Evolutionary conservation across 2,797 vertebrate species (phyloP), one percentile per base, ranked within the genome.

Genomic region (Setipinna tenuifilis): DNA sequence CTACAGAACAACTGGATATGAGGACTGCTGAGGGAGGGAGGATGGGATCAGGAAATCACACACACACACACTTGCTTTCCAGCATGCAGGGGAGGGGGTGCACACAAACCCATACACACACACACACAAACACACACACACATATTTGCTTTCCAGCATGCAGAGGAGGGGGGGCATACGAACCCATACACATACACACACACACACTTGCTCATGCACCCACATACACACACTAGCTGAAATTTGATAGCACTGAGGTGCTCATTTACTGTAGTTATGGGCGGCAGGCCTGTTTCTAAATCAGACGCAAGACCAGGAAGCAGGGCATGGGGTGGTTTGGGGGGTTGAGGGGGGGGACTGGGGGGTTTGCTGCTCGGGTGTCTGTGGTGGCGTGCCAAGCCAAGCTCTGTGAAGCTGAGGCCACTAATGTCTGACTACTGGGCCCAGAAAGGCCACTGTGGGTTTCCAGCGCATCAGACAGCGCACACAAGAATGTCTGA

Each of bases 51-150:
- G 23, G 19, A 88, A 82, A 81, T 80, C 59, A 86, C 82, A 92
- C 83, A 89, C 90, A 92, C 75, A 88, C 92, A 94, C 71, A 75
- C 28, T 35, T 6, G 25, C 62, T 71, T 92, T 90, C 92, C 92
- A 68, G 54, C 35, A 83, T 83, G 83, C 82, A 91, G 82, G 85
- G 85, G 89, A 87, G 50, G 50, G 50, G 50, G 25, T 4, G 28
- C 2, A 14, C 65, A 68, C 62, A 68, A 6, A 31, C 62, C 6
- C 62, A 28, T n/a, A 68, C 23, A 28, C 9, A 68, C 62, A 71
- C 65, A 35, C 62, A 68, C 65, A 17, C 2, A 71, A 21, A 65
- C 62, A 6, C 28, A 71, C 65, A 35, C 10, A 71, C 25, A 16
- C 65, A 35, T 6, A 75, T 28, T 19, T 6, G 16, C 68, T 41